Percentiles rank a stretch among this genome's conserved stretches.
Conservation (phyloP, 2,888 invertebrate genomes). For the Lottia scabra region DNA sequence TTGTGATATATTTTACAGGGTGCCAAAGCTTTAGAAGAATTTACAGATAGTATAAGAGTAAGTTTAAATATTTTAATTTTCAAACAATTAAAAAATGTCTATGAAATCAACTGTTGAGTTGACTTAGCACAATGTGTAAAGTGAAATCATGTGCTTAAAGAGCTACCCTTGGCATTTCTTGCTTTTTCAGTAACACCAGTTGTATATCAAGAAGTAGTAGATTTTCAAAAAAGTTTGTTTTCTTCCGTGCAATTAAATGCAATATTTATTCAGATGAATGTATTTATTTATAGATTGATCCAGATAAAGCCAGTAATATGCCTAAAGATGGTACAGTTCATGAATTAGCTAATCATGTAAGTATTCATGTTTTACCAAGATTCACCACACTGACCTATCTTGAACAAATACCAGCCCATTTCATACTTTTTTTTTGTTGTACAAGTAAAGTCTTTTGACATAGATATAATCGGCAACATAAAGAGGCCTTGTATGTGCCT, state of each 20-base stretch:
- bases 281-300: slow-evolving; percentile 70
- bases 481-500: too few relatives aligned
- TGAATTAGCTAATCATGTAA: slow-evolving; percentile 92
- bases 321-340: slow-evolving; percentile 98
- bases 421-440: too few relatives aligned
- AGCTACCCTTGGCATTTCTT: too few relatives aligned
- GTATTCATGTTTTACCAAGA: slow-evolving; percentile 28
- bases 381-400: too few relatives aligned
- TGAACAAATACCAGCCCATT: too few relatives aligned
- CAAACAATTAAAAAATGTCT: too few relatives aligned
- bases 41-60: slow-evolving; percentile 85
- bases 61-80: slow-evolving; percentile 15
- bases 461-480: too few relatives aligned
- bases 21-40: slow-evolving; percentile 90
- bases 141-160: too few relatives aligned
- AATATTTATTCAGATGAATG: neutral
- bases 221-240: neutral
- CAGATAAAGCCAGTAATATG: slow-evolving; percentile 75
- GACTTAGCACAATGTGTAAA: too few relatives aligned
- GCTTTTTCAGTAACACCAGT: neutral
- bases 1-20: slow-evolving; percentile 75
- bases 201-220: neutral
- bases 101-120: too few relatives aligned
- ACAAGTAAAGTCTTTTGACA: too few relatives aligned
- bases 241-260: neutral